Base-by-base conservation (phyloP, 1,140 invertebrate species). In the Cydia pomonella region DNA sequence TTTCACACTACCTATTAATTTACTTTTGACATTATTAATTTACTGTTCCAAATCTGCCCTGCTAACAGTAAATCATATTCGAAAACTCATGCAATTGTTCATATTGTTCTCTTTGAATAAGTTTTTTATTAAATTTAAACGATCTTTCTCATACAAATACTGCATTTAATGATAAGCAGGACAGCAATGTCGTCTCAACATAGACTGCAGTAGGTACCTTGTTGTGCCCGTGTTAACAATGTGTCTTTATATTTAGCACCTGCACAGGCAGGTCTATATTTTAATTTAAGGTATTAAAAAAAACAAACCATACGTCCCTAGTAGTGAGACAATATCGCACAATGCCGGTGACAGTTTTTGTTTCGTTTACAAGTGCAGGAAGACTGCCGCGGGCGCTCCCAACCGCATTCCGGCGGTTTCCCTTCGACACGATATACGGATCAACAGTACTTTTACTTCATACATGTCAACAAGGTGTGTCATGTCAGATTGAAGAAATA, bases 341-440 rank as follows among this genome's bases (percentile, higher is more conserved):
- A 23, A 59, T n/a, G 0, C 21, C 53, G 53, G 18, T 59, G 53
- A 59, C 53, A n/a, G 64, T 69, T 69, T 33, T 69, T 69, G 29
- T 64, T 59, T 0, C 53, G 23, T 23, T 21, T 12, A 12, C 21
- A 33, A n/a, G 29, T 18, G 33, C 27, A 33, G 64, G 64, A 69
- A 69, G 64, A 18, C 6, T 21, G 23, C 59, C 27, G n/a, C 29
- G 64, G 64, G 64, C 29, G 16, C 64, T 69, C 64, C 64, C 33
- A 33, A 38, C 64, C 33, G 64, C 33, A 69, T 69, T 69, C 64
- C 64, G 3, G n/a, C 21, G 29, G n/a, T 33, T 69, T 69, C n/a
- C 27, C 21, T 59, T 23, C 18, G 0, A 10, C 18, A 59, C 18
- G 21, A 10, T 59, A 9, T 23, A 59, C 21, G 21, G n/a, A 59